Conservation (phyloP, 2,888 invertebrate species). For the Hesperia comma region DNA sequence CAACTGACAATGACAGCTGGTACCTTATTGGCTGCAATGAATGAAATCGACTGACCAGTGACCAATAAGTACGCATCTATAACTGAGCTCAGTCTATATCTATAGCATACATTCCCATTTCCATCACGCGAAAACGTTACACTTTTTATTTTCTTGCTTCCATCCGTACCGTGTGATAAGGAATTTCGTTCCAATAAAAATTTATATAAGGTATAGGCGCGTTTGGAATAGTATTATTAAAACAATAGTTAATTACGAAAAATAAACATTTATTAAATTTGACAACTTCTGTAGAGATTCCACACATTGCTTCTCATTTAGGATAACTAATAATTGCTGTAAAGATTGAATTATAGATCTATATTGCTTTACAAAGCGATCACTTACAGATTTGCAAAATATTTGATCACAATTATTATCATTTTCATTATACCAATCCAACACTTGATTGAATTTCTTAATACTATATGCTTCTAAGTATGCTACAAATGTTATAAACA, state of each 20-base stretch:
- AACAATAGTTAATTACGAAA: slow-evolving; percentile 22
- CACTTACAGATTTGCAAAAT: slow-evolving; percentile 54
- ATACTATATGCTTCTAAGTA: slow-evolving; percentile 68
- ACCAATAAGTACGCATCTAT: too few species aligned
- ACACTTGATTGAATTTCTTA: slow-evolving; percentile 59
- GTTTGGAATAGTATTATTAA: background rate
- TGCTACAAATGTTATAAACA: slow-evolving; percentile 65
- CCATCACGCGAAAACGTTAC: too few species aligned
- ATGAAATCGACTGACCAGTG: too few species aligned
- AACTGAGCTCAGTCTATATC: too few species aligned
- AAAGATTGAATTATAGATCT: slow-evolving; percentile 57
- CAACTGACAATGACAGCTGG: too few species aligned
- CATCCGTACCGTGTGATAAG: too few species aligned
- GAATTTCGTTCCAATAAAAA: too few species aligned
- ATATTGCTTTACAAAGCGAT: slow-evolving; percentile 65
- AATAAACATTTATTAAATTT: background rate
- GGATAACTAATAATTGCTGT: slow-evolving; percentile 55
- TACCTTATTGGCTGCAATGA: too few species aligned
- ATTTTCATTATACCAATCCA: slow-evolving; percentile 60
- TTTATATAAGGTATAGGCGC: too few species aligned
- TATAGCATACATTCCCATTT: too few species aligned
- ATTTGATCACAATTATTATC: slow-evolving; percentile 40
- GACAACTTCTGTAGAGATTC: too few species aligned
- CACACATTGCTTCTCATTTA: slow-evolving; percentile 46
- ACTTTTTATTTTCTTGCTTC: too few species aligned